phyloP scores from a whole-genome alignment of 30 jellyfish, hydroid and myxozoan genomes.

The Chrysaora quinquecirrha region DNA sequence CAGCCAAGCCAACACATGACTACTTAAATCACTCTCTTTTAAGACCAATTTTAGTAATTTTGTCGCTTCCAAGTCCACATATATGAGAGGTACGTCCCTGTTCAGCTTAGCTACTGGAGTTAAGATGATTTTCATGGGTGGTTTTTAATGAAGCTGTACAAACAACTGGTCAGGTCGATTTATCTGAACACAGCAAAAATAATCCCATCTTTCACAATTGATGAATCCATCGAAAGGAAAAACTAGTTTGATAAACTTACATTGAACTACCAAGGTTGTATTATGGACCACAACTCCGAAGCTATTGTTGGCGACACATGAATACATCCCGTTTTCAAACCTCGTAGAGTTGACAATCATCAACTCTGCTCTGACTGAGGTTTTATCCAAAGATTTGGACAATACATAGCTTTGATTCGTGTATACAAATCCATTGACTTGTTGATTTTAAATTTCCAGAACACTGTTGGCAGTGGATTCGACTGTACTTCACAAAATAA shows the following conservation, averaged over 20 bases:
- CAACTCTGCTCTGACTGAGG: slow-evolving; percentile 4
- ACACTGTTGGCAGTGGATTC: slow-evolving; percentile 19
- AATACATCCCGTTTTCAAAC: slow-evolving; percentile 42
- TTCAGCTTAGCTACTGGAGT: no score
- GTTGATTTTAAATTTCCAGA: slow-evolving; percentile 27
- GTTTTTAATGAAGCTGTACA: no score
- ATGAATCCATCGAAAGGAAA: no score
- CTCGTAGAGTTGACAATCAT: slow-evolving; percentile 26
- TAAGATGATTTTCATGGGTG: no score
- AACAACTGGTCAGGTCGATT: no score
- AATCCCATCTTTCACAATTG: no score
- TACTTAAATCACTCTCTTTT: no score
- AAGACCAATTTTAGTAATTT: no score
- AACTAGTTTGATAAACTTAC: slow-evolving; percentile 35
- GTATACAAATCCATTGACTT: background rate
- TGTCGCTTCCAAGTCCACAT: no score
- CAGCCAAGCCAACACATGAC: no score
- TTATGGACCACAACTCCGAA: slow-evolving; percentile 31
- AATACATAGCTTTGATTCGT: background rate
- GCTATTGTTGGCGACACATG: slow-evolving; percentile 42
- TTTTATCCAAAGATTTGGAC: slow-evolving; percentile 1
- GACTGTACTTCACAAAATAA: slow-evolving; percentile 46
- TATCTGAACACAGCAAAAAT: no score
- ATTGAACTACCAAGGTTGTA: slow-evolving; percentile 36
- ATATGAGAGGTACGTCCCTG: no score